Evolutionary conservation across 2,113 vertebrate species (phyloP).

Genomic region (Stictonetta naevosa): DNA sequence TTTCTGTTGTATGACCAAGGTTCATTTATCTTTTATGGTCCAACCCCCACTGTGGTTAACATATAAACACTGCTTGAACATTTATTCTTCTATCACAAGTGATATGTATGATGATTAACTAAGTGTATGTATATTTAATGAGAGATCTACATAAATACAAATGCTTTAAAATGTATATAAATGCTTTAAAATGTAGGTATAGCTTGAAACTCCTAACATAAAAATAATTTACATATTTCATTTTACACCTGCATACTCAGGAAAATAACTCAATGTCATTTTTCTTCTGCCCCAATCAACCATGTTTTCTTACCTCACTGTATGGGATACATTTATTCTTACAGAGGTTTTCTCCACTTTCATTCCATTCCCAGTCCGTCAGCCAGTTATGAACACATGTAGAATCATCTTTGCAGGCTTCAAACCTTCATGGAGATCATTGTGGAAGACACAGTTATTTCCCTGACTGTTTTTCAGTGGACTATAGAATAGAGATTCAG

Average conservation of each 20-base stretch:
- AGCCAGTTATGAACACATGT: conserved; percentile 73
- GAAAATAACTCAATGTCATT: not conserved
- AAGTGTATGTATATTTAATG: not conserved
- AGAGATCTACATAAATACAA: not conserved
- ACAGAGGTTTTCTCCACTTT: conserved; percentile 70
- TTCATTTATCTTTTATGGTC: not conserved
- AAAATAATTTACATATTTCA: not conserved
- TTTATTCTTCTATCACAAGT: not conserved
- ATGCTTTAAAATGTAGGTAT: too few species aligned
- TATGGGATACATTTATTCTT: conserved; percentile 66
- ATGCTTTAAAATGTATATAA: not conserved
- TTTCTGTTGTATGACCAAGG: not conserved
- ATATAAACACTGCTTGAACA: not conserved
- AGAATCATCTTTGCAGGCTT: conserved; percentile 75
- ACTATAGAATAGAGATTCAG: not conserved
- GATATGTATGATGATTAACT: not conserved
- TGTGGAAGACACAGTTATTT: conserved; percentile 23
- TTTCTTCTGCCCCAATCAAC: not conserved
- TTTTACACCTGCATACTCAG: not conserved
- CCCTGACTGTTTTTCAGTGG: not conserved
- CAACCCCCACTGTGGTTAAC: not conserved
- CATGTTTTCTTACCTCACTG: conserved; percentile 65
- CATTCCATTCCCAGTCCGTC: conserved; percentile 69
- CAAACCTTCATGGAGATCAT: conserved; percentile 65
- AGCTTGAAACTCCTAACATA: not conserved